Evolutionary conservation across 2,888 invertebrate genomes (phyloP), one percentile per base, ranked within the genome.

Genomic region (Capitulum mitella): DNA sequence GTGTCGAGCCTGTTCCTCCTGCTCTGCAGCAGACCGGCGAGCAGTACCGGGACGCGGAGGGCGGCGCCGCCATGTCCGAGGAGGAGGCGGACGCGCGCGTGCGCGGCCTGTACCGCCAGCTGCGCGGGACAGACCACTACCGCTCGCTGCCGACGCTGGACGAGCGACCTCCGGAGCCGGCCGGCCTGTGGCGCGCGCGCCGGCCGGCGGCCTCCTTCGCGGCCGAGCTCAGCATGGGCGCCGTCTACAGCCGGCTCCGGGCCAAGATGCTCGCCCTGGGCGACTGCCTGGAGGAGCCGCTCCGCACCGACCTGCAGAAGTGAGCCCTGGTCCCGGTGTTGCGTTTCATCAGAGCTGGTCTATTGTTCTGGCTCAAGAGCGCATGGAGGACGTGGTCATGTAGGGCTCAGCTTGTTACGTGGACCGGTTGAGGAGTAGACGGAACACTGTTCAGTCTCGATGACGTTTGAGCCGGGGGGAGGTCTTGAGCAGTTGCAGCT

Each of bases 81-180:
- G 70, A 70, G 70, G 70, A 70, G 70, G 70, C 70, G 3, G 70
- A 70, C 2, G 26, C 16, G 70, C 70, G 70, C 40, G 70, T 70
- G 26, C 70, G 70, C 37, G 70, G 70, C 22, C 70, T 70, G 70
- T 70, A 70, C 70, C 70, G 70, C 10, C 70, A 40, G 37, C 70
- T 70, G 70, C 70, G 70, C 40, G 70, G 70, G 37, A 40, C 70
- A 37, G 40, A 70, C 37, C 70, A 70, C 70, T 70, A 37, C 40
- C 37, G 70, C 70, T 70, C 70, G 22, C 70, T 70, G 70, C 70
- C 70, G 26, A 26, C 70, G 26, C 70, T 70, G 70, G 34, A 32
- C 19, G 51, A 3, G 12, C 12, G 10, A 3, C 43, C 43, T 5
- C 12, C 43, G 43, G 19, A 14, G 51, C 51, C 34, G 34, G 3